Evolutionary conservation across 2,797 vertebrate genomes (phyloP), one percentile per base, ranked within the genome.

Genomic region (Pyrocephalus nanus): DNA sequence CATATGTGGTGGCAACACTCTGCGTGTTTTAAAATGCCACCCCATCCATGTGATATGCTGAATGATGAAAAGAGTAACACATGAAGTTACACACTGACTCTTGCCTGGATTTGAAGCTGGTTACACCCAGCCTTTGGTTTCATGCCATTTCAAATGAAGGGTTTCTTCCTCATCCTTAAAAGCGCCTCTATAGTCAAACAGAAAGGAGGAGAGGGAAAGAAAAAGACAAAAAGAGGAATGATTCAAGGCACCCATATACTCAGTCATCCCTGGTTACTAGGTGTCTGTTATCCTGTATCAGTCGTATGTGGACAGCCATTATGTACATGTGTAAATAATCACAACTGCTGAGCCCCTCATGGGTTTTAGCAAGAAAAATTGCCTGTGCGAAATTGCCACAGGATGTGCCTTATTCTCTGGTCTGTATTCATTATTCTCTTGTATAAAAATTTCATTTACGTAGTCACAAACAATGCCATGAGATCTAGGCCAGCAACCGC

Each of bases 401-500:
- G 95, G 90, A 96, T 90, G 54, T 93, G 92, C 87, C 69, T 96
- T 94, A 65, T 93, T 94, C 91, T 95, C 91, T 94, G 78, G 36
- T 96, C 85, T 91, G 76, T 81, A 71, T 72, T 96, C 89, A 88
- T 93, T 94, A 93, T 94, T 92, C 61, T 80, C 87, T 90, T 75
- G 79, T 86, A 88, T 86, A 84, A 92, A 96, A 93, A 57, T 60
- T 88, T 91, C 65, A 91, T 93, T 93, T 96, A 85, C 20, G 23
- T 84, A 93, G 77, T 94, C 92, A 88, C 92, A 93, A 97, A 97
- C 95, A 96, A 96, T 95, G 90, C 89, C 51, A 38, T 60, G 82
- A 93, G 79, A 64, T 70, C 82, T 84, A 78, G 62, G 95, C 95
- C 92, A 96, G 82, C 67, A 93, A 93, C 92, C 48, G 0, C 95